Percentiles rank a stretch among this genome's conserved stretches.
Evolutionary conservation across 2,113 vertebrate genomes (phyloP).

Genomic region (Psilopogon haemacephalus): DNA sequence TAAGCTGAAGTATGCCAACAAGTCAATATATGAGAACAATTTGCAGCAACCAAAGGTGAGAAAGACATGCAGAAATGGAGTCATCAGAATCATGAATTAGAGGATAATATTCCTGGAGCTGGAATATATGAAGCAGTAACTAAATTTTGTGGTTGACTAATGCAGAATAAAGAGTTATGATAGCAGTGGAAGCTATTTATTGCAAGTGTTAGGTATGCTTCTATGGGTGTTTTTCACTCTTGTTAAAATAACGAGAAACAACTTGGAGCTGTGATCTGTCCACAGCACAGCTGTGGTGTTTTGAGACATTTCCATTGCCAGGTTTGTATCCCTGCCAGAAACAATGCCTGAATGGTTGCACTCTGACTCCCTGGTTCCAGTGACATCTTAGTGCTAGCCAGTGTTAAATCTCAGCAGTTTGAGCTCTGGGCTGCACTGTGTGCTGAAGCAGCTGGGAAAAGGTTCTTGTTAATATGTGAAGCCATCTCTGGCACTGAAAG

Average conservation of each 20-base stretch:
- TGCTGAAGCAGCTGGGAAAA: not conserved
- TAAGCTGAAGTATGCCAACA: conserved; percentile 19
- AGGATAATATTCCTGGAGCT: not conserved
- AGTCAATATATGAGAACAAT: conserved; percentile 54
- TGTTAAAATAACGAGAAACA: conserved; percentile 33
- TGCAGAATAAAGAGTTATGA: not conserved
- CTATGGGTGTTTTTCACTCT: conserved; percentile 16
- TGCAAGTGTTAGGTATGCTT: conserved; percentile 1
- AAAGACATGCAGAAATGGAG: conserved; percentile 52
- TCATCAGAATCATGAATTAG: not conserved
- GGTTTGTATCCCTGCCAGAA: conserved; percentile 21
- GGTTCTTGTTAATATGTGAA: not conserved
- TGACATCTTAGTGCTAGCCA: conserved; percentile 8
- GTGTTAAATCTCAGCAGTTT: conserved; percentile 3
- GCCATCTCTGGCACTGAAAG: not conserved
- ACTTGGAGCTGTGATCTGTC: conserved; percentile 29
- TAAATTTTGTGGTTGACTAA: not conserved
- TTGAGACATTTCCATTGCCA: conserved; percentile 41
- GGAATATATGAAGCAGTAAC: not conserved
- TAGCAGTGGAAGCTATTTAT: conserved; percentile 1
- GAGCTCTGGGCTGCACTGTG: not conserved
- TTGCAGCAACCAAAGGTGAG: conserved; percentile 43
- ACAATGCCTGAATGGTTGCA: conserved; percentile 12
- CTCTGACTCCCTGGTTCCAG: not conserved
- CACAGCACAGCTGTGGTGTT: conserved; percentile 37